Evolutionary conservation across 2,113 vertebrate genomes (phyloP), one percentile per base, ranked within the genome.

Genomic region (Entosphenus tridentatus): DNA sequence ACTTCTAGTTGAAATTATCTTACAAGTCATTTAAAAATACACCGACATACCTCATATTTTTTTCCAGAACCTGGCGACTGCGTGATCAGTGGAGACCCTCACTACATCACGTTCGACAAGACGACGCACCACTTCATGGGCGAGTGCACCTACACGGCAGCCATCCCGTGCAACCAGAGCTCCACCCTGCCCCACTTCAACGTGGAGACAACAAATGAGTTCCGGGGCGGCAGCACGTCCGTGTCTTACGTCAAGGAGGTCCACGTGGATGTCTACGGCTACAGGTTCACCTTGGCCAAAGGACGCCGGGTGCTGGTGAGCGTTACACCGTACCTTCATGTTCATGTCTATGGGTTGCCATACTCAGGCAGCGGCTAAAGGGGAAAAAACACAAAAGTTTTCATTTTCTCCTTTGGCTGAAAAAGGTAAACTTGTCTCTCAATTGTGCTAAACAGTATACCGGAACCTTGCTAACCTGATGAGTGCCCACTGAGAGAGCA

Each of bases 121-220:
- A 82, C 77, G 62, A 75, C 73, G 67, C 85, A 88, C 73, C 73
- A 87, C 72, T 92, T 86, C 73, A 88, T 88, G 85, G 87, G 87
- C 57, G 81, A 84, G 68, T 92, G 88, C 73, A 85, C 85, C 67
- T 92, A 92, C 75, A 86, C 83, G 1, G 75, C 89, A 56, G 82
- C 81, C 69, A 80, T 82, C 74, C 77, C 77, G 17, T 92, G 88
- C 73, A 80, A 71, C 13, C 1, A 14, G 56, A 78, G 81, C 68
- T 78, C 78, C 0, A 74, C 12, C 3, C 7, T 84, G 71, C 82
- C 83, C 0, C 77, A 80, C 74, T 92, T 90, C 68, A 75, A 78
- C 8, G 84, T 92, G 8, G 80, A 79, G 68, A 83, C 85, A 16
- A 82, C 84, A 9, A 92, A 89, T 11, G 86, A 90, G 74, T 81